These are phyloP conservation scores for Leptinotarsa peninsularis DNA, from an alignment of 2,888 invertebrate species.

Conservation along the genomic window DNA sequence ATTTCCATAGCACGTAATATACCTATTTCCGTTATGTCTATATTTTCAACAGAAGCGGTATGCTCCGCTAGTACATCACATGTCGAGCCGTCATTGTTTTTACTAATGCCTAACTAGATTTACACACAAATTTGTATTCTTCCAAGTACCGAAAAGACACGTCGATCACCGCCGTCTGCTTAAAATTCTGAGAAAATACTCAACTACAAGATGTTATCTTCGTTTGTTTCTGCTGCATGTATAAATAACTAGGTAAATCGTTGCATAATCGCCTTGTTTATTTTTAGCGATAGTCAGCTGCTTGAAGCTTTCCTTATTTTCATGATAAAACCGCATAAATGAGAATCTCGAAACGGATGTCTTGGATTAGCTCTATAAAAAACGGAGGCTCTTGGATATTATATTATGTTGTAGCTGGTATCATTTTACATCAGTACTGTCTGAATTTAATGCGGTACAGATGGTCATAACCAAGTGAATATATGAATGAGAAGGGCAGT, in stretches of 20 bases:
- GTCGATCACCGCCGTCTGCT: constrained; percentile 26
- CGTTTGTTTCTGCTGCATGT: constrained; percentile 24
- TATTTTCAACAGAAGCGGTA: constrained; percentile 26
- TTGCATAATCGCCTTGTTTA: constrained; percentile 35
- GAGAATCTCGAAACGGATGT: constrained; percentile 28
- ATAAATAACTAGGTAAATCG: constrained; percentile 32
- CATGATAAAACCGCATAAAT: constrained; percentile 15
- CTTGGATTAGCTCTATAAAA: constrained; percentile 19
- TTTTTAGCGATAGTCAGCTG: constrained; percentile 34
- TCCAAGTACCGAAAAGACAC: constrained; percentile 27
- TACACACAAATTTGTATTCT: constrained; percentile 30
- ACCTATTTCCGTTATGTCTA: constrained; percentile 38
- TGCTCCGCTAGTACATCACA: constrained; percentile 20
- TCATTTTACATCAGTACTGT: constrained; percentile 12
- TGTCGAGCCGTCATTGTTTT: constrained; percentile 28
- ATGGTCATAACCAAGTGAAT: constrained; percentile 13
- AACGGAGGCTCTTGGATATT: not conserved
- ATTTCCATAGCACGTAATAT: constrained; percentile 23
- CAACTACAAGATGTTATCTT: constrained; percentile 27
- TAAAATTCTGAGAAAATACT: constrained; percentile 28
- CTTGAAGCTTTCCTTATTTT: constrained; percentile 18
- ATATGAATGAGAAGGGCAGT: constrained; percentile 18
- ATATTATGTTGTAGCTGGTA: constrained; percentile 8
- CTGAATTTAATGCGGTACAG: constrained; percentile 11
- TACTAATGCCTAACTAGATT: constrained; percentile 30